A percentile compares a stretch with the other conserved stretches of the same genome.
Conservation (phyloP, 1,140 invertebrate genomes). For the Charaxes varanes region DNA sequence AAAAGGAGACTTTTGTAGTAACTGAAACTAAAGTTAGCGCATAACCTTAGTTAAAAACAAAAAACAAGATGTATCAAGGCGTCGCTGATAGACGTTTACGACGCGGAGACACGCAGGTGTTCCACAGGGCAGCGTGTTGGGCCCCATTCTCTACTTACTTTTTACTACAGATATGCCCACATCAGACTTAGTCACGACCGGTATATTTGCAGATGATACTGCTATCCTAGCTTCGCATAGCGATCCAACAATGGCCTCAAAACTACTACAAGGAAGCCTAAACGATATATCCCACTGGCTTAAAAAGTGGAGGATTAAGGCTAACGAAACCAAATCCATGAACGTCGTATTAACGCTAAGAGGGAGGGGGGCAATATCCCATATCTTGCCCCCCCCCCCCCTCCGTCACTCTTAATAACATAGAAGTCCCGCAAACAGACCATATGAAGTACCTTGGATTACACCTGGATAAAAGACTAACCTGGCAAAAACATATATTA, state of each 20-base stretch:
- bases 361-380: too few species aligned
- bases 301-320: slow-evolving; percentile 25
- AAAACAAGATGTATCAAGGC: too few species aligned
- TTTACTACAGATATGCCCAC: slow-evolving; percentile 24
- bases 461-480: slow-evolving; percentile 27
- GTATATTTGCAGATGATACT: slow-evolving; percentile 30
- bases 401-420: slow-evolving; percentile 19
- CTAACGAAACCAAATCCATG: slow-evolving; percentile 21
- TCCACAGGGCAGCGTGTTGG: slow-evolving; percentile 24
- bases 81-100: too few species aligned
- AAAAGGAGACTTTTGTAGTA: too few species aligned
- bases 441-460: slow-evolving; percentile 24
- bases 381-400: slow-evolving; percentile 15
- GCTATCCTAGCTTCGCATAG: slow-evolving; percentile 19
- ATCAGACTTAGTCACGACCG: too few species aligned
- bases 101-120: too few species aligned
- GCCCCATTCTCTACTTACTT: slow-evolving; percentile 23
- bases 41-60: too few species aligned
- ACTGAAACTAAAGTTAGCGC: too few species aligned
- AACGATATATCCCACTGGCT: slow-evolving; percentile 18
- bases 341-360: slow-evolving; percentile 24
- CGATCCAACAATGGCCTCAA: slow-evolving; percentile 9
- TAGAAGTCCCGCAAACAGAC: slow-evolving; percentile 17
- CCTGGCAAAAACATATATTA: slow-evolving; percentile 26
- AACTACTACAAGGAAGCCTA: slow-evolving; percentile 7